Conservation (phyloP, 1,140 invertebrate species). For the Drosophila biarmipes region DNA sequence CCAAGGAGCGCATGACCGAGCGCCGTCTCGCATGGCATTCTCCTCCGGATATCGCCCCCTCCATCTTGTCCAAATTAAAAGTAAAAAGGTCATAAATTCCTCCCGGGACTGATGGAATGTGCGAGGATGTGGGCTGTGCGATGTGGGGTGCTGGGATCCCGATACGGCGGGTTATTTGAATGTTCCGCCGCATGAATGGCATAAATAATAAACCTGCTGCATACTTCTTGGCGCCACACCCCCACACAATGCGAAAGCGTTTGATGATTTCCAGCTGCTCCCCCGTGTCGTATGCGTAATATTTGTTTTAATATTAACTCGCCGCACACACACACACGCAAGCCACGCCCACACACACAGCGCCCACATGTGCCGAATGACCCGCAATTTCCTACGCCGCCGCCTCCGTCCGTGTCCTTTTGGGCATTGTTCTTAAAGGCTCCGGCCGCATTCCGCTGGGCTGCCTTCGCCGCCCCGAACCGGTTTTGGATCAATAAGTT, state of each 20-base stretch:
- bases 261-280: slow-evolving; percentile 61
- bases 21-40: slow-evolving; percentile 10
- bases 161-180: slow-evolving; percentile 40
- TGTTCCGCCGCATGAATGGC: slow-evolving; percentile 61
- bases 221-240: slow-evolving; percentile 33
- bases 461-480: neutral
- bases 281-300: slow-evolving; percentile 67
- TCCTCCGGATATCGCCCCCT: neutral
- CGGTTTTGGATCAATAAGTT: slow-evolving; percentile 44
- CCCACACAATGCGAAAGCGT: slow-evolving; percentile 11
- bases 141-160: neutral
- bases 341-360: slow-evolving; percentile 3
- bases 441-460: neutral
- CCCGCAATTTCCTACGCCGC: slow-evolving; percentile 23
- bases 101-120: slow-evolving; percentile 17
- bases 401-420: neutral
- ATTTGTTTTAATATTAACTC: slow-evolving; percentile 69
- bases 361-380: slow-evolving; percentile 24
- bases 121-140: neutral
- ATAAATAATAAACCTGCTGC: slow-evolving; percentile 67
- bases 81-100: slow-evolving; percentile 66
- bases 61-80: slow-evolving; percentile 56
- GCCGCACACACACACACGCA: slow-evolving; percentile 5
- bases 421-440: slow-evolving; percentile 40
- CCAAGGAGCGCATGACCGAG: slow-evolving; percentile 28